Evolutionary conservation across 2,888 invertebrate species (phyloP).

Genomic region (Sisyra nigra): DNA sequence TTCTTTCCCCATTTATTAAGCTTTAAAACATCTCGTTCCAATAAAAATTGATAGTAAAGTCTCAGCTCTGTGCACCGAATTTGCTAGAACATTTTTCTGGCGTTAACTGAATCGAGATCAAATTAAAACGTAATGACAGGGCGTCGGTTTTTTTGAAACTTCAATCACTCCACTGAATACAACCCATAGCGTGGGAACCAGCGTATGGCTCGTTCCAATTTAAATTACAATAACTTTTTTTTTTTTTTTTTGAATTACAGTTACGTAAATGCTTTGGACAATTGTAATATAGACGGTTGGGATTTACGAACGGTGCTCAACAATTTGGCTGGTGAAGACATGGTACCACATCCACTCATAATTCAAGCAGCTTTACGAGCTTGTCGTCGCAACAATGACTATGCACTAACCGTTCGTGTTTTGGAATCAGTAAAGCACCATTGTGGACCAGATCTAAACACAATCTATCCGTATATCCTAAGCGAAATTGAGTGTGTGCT

Average conservation of each 20-base stretch:
- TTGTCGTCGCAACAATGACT: slow-evolving; percentile 47
- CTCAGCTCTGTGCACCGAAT: too few relatives aligned
- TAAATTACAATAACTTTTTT: too few relatives aligned
- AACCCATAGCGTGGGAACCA: too few relatives aligned
- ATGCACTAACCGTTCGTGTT: slow-evolving; percentile 50
- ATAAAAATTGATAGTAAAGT: too few relatives aligned
- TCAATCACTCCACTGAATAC: too few relatives aligned
- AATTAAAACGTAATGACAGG: not conserved
- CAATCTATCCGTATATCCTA: slow-evolving; percentile 74
- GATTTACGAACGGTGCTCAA: slow-evolving; percentile 38
- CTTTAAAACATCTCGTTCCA: too few relatives aligned
- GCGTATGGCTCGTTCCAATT: too few relatives aligned
- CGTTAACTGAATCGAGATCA: not conserved
- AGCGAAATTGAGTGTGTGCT: slow-evolving; percentile 84
- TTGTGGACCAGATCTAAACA: slow-evolving; percentile 54
- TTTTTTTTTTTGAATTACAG: slow-evolving; percentile 32
- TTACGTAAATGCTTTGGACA: slow-evolving; percentile 69
- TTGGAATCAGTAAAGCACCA: slow-evolving; percentile 83
- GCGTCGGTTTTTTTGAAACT: too few relatives aligned
- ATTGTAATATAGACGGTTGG: slow-evolving; percentile 80
- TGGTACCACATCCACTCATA: slow-evolving; percentile 41
- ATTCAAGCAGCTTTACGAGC: slow-evolving; percentile 40
- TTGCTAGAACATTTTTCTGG: too few relatives aligned
- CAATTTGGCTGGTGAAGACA: slow-evolving; percentile 35
- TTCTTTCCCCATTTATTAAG: too few relatives aligned